Percentiles rank a stretch among this genome's conserved stretches.
Conservation (phyloP, 2,888 invertebrate species). For the Mythimna impura region DNA sequence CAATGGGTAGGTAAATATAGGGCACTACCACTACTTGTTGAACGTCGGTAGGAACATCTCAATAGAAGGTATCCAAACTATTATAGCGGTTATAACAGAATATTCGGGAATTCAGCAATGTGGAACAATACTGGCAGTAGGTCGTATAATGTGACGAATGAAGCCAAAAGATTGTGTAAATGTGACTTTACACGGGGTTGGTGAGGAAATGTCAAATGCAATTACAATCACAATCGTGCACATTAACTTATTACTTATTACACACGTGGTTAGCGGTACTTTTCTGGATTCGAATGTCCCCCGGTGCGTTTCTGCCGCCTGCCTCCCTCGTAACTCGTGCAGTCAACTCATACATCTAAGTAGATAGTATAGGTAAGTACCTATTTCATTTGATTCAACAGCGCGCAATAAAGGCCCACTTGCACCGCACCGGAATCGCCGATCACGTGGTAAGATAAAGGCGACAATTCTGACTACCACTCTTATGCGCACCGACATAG, state of each 20-base stretch:
- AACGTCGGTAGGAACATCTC: slow-evolving; percentile 19
- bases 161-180: not conserved
- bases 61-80: too few relatives aligned
- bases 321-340: not conserved
- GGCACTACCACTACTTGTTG: slow-evolving; percentile 34
- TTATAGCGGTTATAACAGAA: not conserved
- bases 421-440: slow-evolving; percentile 25
- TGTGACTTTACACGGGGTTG: not conserved
- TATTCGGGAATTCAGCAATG: not conserved
- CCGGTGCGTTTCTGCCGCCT: slow-evolving; percentile 8
- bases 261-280: slow-evolving; percentile 2
- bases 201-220: not conserved
- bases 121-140: not conserved
- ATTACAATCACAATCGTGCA: slow-evolving; percentile 2
- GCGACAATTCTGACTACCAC: slow-evolving; percentile 39
- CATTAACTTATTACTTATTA: slow-evolving; percentile 4
- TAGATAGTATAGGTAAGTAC: not conserved
- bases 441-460: slow-evolving; percentile 55
- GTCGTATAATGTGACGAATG: not conserved
- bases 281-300: not conserved
- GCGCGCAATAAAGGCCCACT: slow-evolving; percentile 40
- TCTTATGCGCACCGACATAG: slow-evolving; percentile 45
- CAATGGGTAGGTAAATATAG: not conserved
- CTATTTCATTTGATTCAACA: slow-evolving; percentile 35
- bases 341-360: not conserved